Base-by-base conservation (phyloP, 2,797 vertebrate species). In the Aplochiton taeniatus region DNA sequence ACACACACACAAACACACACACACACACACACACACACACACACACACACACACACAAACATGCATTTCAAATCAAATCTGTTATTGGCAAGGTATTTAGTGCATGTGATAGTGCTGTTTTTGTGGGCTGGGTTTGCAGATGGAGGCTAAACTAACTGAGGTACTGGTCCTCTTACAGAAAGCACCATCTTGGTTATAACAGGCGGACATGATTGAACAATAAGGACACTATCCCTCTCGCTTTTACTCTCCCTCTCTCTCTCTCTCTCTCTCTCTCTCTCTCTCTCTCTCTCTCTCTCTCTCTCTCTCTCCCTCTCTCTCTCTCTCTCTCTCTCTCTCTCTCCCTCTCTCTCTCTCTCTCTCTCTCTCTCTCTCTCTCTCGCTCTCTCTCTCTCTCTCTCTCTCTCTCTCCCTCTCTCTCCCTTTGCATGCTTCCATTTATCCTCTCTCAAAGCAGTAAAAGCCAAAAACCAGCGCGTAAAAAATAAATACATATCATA, bases 151-250 rank as follows among this genome's bases (percentile, higher is more conserved):
- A 31, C 31, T 31, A 6, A 31, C 31, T n/a, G n/a, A 31, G 31
- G 31, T 31, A 31, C 6, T 31, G 31, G 31, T 31, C 31, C 87
- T 86, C 82, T 85, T 84, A 88, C 87, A 88, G 82, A 83, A 87
- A 87, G 84, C 88, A 88, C 89, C 86, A 87, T 88, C 88, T 87
- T 92, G 89, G 90, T 90, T 88, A 90, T 90, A 90, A 86, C 87
- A 77, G 87, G 89, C 89, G 86, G 89, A 85, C 88, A 91, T 92
- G 95, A 95, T 94, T 95, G 94, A 94, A 93, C 90, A 92, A 31
- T 31, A 31, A 6, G 31, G 31, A 31, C 31, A 31, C 63, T 19
- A 20, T 31, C 57, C 55, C 57, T 45, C 56, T 44, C 42, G 8
- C 43, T 44, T 42, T 58, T 14, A 4, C 56, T 44, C 42, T 58